Base-by-base conservation (phyloP, 2,113 vertebrate species). In the Lamprologus callipterus region DNA sequence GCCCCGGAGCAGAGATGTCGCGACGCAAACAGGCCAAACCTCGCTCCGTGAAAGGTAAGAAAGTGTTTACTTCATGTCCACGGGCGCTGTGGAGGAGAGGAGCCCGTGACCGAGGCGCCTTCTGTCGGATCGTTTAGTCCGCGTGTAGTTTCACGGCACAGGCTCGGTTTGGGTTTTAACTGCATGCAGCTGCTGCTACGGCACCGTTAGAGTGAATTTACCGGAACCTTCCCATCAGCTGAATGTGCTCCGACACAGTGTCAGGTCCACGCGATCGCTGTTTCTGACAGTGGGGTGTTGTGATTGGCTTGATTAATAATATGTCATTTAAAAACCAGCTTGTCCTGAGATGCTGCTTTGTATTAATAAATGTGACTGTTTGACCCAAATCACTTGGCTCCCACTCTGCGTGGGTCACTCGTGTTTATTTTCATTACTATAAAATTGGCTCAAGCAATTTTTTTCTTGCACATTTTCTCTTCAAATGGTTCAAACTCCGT, bases 11-110 rank as follows among this genome's bases (percentile, higher is more conserved):
- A 95, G 97, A 97, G 95, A 99, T 99, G 98, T 98, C 98, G 93
- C 97, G 98, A 92, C 97, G 98, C 93, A 99, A 99, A 96, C 98
- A 99, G 97, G 98, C 98, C 96, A 99, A 99, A 92, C 98, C 98
- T 88, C 98, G 98, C 92, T 98, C 98, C 91, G 98, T 99, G 85
- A 99, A 99, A 98, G 98, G 98, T 99, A 97, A 98, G 97, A 92
- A 88, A 86, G 82, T 42, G 40, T 81, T 80, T 60, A 47, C 8
- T 40, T 87, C 79, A 82, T 85, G 86, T 88, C 35, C 63, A 63
- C 16, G 16, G 78, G 63, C 49, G 80, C 73, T 80, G 65, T 83
- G 65, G 60, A 65, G 5, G 10, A 19, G 26, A 54, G 82, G 90
- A 90, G 16, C 31, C 47, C 93, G 94, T 89, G 95, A 95, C 96